Base-by-base conservation (phyloP, 2,888 invertebrate genomes). In the Chydorus sphaericus region DNA sequence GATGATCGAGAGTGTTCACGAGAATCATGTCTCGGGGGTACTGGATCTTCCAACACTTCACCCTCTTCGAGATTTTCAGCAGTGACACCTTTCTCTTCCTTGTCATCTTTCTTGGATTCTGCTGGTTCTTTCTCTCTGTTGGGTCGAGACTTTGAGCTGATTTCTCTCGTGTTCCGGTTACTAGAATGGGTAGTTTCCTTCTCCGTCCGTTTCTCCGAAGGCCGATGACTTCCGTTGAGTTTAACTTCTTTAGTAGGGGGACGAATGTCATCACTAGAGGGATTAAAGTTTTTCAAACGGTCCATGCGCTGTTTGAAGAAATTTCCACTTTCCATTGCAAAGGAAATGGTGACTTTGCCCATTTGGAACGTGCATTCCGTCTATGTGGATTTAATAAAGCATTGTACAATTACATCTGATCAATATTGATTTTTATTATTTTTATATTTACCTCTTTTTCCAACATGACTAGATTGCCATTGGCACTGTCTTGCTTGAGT, bases 281-380 rank as follows among this genome's bases (percentile, higher is more conserved):
- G n/a, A n/a, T n/a, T n/a, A n/a, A n/a, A n/a, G 2, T 18, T 23
- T 10, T 8, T 28, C 23, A 52, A 11, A 6, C 52, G 52, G 10
- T 52, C 20, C 3, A 52, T 11, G 10, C 52, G 52, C n/a, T 29
- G 30, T 33, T 33, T 16, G 16, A n/a, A 10, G 23, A 52, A 52
- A 23, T 52, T 26, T 36, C 7, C 16, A 11, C 36, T 52, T 23
- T 52, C 52, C 10, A 20, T 18, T 4, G 4, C 1, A 14, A 52
- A 36, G 20, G 33, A 36, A 26, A 52, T n/a, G 7, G 52, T 33
- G 16, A 36, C 20, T 5, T 33, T 33, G 7, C 52, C 52, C 52
- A 52, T 52, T 16, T 33, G 18, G 10, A 52, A 33, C 2, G 36
- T 52, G 36, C 52, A 52, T 10, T 52, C 52, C 14, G 52, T 52